Evolutionary conservation across 2,797 vertebrate genomes (phyloP).

Genomic region (Alcedo atthis): DNA sequence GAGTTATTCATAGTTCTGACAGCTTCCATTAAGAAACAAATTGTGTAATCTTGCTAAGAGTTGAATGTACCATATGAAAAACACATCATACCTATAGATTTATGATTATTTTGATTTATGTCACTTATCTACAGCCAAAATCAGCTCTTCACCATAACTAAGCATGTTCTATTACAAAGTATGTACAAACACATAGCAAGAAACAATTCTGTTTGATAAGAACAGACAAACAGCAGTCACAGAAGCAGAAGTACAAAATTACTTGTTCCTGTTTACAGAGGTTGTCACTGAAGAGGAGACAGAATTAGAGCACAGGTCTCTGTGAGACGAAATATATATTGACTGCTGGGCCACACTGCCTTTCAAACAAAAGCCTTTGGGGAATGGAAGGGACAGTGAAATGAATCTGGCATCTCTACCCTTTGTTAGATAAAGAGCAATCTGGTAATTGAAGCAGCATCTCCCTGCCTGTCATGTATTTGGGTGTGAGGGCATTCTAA

Average conservation of each 20-base stretch:
- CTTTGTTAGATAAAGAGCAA: not conserved
- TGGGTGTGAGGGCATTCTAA: not conserved
- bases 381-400: not conserved
- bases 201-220: not conserved
- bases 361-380: not conserved
- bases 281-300: not conserved
- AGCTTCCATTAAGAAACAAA: not conserved
- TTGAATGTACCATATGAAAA: not conserved
- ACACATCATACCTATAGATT: not conserved
- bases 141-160: not conserved
- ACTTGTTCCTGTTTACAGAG: not conserved
- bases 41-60: not conserved
- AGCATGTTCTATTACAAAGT: not conserved
- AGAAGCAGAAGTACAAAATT: not conserved
- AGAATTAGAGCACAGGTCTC: not conserved
- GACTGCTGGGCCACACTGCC: not conserved
- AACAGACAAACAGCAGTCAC: not conserved
- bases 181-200: not conserved
- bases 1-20: not conserved
- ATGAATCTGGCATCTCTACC: not conserved
- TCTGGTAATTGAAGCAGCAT: rapidly evolving
- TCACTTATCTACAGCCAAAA: not conserved
- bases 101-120: not conserved
- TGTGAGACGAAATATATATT: not conserved
- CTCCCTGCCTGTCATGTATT: not conserved